Evolutionary conservation across 2,888 invertebrate species (phyloP).

Genomic region (Cheilosia grossa): DNA sequence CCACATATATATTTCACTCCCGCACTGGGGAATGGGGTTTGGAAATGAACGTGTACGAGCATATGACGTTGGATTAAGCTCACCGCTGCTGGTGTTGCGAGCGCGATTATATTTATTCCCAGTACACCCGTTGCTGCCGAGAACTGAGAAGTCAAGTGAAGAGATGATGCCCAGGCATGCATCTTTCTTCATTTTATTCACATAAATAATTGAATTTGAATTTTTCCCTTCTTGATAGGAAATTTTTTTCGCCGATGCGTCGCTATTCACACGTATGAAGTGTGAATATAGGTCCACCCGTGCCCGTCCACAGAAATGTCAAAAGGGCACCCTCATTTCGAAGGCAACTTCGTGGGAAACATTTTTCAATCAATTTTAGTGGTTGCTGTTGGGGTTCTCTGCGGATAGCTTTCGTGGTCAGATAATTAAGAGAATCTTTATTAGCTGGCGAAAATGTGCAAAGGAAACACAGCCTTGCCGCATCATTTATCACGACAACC

Average conservation of each 20-base stretch:
- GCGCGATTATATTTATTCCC: constrained; percentile 64
- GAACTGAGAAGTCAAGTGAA: constrained; percentile 54
- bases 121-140: constrained; percentile 31
- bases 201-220: constrained; percentile 75
- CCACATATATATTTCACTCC: constrained; percentile 22
- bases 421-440: constrained; percentile 72
- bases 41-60: constrained; percentile 64
- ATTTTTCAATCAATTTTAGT: constrained; percentile 65
- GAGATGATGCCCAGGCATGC: constrained; percentile 68
- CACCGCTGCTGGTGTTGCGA: constrained; percentile 41
- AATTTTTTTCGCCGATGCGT: constrained; percentile 69
- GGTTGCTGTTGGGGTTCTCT: constrained; percentile 15
- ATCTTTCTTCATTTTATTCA: constrained; percentile 70
- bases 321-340: not conserved
- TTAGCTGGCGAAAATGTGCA: constrained; percentile 67
- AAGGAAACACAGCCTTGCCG: constrained; percentile 54
- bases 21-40: not conserved
- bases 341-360: constrained; percentile 29
- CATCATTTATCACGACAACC: constrained; percentile 65
- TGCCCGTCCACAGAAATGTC: not conserved
- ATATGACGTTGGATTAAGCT: constrained; percentile 71
- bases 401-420: constrained; percentile 61
- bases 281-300: constrained; percentile 7
- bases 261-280: constrained; percentile 58
- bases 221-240: constrained; percentile 58